Evolutionary conservation across 2,797 vertebrate genomes (phyloP).

Genomic region (Catamblyrhynchus diadema): DNA sequence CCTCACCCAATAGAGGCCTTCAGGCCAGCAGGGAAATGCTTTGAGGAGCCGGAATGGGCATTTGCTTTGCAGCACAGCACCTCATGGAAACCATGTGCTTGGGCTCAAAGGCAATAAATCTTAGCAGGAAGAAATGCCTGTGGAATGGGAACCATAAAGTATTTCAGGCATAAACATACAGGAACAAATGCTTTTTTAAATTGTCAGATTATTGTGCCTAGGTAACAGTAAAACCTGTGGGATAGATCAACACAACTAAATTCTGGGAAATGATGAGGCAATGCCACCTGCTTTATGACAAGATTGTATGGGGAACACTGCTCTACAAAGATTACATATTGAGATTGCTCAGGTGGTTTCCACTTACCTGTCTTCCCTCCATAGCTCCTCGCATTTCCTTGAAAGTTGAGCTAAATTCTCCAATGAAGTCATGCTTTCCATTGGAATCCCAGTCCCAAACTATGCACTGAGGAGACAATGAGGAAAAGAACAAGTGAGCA

Average conservation of each 20-base stretch:
- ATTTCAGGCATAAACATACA: not conserved
- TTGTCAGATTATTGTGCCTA: not conserved
- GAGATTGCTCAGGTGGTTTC: not conserved
- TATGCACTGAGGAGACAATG: conserved; percentile 84
- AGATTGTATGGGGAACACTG: not conserved
- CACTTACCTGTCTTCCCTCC: conserved; percentile 92
- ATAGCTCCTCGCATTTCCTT: conserved; percentile 92
- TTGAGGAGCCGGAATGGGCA: not conserved
- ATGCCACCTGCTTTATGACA: not conserved
- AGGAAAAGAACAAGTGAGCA: not conserved
- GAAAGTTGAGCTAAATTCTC: conserved; percentile 94
- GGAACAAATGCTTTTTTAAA: not conserved
- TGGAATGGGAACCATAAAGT: not conserved
- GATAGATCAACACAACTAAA: not conserved
- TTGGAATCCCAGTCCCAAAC: conserved; percentile 99
- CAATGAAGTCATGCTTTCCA: conserved; percentile 97
- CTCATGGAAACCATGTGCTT: not conserved
- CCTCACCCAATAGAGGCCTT: not conserved
- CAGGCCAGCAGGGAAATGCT: not conserved
- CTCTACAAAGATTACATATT: not conserved
- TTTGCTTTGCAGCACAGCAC: not conserved
- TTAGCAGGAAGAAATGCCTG: not conserved
- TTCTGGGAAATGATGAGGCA: not conserved
- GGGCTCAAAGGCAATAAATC: not conserved
- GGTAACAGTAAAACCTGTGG: not conserved